These are phyloP conservation scores for Mastigias papua DNA, from an alignment of 30 jellyfish, hydroid and myxozoan species.

Conservation along the genomic window DNA sequence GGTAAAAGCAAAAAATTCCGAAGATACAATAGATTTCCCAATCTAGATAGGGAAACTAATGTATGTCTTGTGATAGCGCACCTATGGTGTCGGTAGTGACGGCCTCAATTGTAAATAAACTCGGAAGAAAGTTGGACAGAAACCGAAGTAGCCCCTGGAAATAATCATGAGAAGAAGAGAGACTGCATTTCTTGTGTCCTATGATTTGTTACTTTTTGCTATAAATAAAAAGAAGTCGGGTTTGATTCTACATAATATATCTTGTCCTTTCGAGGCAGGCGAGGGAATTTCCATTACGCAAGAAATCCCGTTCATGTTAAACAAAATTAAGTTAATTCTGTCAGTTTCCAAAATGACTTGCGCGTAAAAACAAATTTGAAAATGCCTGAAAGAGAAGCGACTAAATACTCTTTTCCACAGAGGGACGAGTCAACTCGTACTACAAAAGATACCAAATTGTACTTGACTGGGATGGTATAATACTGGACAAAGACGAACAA, in stretches of 20 bases:
- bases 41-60: background rate
- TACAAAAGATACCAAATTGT: no score
- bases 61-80: background rate
- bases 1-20: background rate
- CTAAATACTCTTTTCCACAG: no score
- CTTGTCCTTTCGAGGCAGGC: background rate
- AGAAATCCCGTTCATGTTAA: background rate
- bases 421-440: no score
- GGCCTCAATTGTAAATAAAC: background rate
- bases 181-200: background rate
- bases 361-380: background rate
- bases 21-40: background rate
- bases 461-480: constrained; percentile 19
- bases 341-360: background rate
- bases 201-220: background rate
- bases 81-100: background rate
- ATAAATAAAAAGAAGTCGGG: no score
- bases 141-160: background rate
- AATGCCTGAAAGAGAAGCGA: background rate
- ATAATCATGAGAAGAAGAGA: no score
- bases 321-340: background rate
- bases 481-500: constrained; percentile 16
- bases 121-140: background rate
- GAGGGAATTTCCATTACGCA: background rate
- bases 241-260: background rate